Evolutionary conservation across 2,113 vertebrate species (phyloP), one percentile per base, ranked within the genome.

Genomic region (Prionailurus bengalensis): DNA sequence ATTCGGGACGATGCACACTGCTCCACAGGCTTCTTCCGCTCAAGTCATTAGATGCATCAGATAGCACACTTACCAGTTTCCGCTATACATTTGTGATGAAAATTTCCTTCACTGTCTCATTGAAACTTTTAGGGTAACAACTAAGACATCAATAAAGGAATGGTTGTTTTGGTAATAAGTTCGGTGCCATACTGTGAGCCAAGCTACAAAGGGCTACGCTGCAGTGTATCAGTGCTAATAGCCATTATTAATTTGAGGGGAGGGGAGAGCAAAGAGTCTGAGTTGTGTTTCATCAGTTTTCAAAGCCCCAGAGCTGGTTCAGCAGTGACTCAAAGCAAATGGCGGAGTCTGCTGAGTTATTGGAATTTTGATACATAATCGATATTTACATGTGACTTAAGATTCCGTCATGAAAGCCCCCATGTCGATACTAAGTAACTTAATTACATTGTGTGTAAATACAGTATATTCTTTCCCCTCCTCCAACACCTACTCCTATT

Each of bases 231-330:
- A 8, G 10, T 27, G 25, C n/a, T 51, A 45, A 61, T 51, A 53
- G 65, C 17, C 36, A 45, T 61, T 6, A 13, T 29, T 66, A 29
- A 63, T 55, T 48, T 55, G 85, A 85, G n/a, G 66, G 66, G n/a
- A 51, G 70, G 2, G 39, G 65, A 45, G 8, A 21, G 19, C 39
- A 42, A 87, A 33, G n/a, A 81, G n/a, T 21, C 36, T 25, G 33
- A 48, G 45, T 81, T 87, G 63, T 39, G 33, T 66, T 58, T 19
- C 31, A 4, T 80, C 71, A 8, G 33, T 66, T 45, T 76, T 63
- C 89, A 29, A 33, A 95, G 63, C 79, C 65, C 73, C 83, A 89
- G 42, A 83, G 33, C 51, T 97, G 66, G n/a, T 89, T 94, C 42
- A 36, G 51, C 36, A 51, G 0, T 89, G 90, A 90, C 83, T 70